Evolutionary conservation across 2,888 invertebrate species (phyloP).

Genomic region (Cheilosia vulpina): DNA sequence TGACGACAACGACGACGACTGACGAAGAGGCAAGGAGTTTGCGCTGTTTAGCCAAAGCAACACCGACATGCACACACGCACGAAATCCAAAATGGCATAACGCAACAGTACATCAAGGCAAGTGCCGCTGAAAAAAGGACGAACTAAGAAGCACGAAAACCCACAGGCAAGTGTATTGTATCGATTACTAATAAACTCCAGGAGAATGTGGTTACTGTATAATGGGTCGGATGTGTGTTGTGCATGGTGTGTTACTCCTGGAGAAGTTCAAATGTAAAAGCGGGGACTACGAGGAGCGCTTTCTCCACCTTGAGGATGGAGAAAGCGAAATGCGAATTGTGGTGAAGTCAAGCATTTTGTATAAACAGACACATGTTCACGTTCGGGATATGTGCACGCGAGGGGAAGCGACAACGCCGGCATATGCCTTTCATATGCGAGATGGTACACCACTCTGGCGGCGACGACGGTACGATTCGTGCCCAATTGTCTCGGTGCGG

Average conservation of each 20-base stretch:
- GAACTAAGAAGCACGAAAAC: slow-evolving; percentile 47
- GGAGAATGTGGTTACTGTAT: slow-evolving; percentile 62
- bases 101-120: slow-evolving; percentile 26
- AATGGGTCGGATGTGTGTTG: slow-evolving; percentile 50
- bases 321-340: slow-evolving; percentile 49
- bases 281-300: slow-evolving; percentile 35
- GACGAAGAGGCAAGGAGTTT: slow-evolving; percentile 50
- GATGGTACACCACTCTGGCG: slow-evolving; percentile 26
- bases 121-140: slow-evolving; percentile 20
- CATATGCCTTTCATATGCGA: slow-evolving; percentile 54
- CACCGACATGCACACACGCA: slow-evolving; percentile 39
- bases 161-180: slow-evolving; percentile 67
- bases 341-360: slow-evolving; percentile 64
- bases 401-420: slow-evolving; percentile 7
- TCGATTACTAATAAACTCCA: slow-evolving; percentile 74
- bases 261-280: slow-evolving; percentile 48
- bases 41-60: slow-evolving; percentile 45
- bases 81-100: slow-evolving; percentile 69
- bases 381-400: slow-evolving; percentile 25
- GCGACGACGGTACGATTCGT: slow-evolving; percentile 32
- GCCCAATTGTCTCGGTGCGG: slow-evolving; percentile 55
- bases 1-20: slow-evolving; percentile 9
- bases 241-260: slow-evolving; percentile 37
- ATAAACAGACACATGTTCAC: slow-evolving; percentile 34
- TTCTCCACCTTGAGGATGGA: slow-evolving; percentile 65